phyloP scores from a whole-genome alignment of 2,113 vertebrate genomes.

The Rhineura floridana region DNA sequence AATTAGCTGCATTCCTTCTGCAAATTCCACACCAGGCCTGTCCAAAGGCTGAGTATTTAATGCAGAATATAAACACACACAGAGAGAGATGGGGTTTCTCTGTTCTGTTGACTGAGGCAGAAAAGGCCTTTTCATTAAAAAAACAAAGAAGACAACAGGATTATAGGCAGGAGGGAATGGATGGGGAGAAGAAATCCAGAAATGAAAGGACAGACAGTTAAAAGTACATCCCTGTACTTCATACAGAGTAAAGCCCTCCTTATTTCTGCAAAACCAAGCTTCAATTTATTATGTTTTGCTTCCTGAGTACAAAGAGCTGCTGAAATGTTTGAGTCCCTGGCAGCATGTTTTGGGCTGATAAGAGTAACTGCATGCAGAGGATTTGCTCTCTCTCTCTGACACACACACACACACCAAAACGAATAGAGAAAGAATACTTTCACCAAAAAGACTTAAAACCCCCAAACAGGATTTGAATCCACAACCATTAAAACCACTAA shows the following conservation, averaged over 20 bases:
- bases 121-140: conserved; percentile 2
- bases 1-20: conserved; percentile 69
- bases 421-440: conserved; percentile 43
- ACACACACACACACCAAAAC: background rate
- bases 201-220: conserved; percentile 32
- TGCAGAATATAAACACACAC: background rate
- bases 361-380: conserved; percentile 34
- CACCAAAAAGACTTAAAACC: conserved; percentile 6
- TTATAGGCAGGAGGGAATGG: background rate
- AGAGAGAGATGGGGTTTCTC: conserved; percentile 23
- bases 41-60: conserved; percentile 6
- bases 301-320: conserved; percentile 54
- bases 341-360: conserved; percentile 65
- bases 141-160: conserved; percentile 11
- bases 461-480: conserved; percentile 42
- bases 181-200: conserved; percentile 4
- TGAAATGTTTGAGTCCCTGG: conserved; percentile 47
- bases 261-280: conserved; percentile 55
- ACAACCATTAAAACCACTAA: conserved; percentile 40
- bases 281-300: conserved; percentile 47
- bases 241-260: conserved; percentile 48
- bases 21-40: conserved; percentile 30
- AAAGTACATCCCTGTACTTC: conserved; percentile 43
- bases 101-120: background rate
- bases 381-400: conserved; percentile 20